Base-by-base conservation (phyloP, 2,888 invertebrate species). In the Laspeyria flexula region DNA sequence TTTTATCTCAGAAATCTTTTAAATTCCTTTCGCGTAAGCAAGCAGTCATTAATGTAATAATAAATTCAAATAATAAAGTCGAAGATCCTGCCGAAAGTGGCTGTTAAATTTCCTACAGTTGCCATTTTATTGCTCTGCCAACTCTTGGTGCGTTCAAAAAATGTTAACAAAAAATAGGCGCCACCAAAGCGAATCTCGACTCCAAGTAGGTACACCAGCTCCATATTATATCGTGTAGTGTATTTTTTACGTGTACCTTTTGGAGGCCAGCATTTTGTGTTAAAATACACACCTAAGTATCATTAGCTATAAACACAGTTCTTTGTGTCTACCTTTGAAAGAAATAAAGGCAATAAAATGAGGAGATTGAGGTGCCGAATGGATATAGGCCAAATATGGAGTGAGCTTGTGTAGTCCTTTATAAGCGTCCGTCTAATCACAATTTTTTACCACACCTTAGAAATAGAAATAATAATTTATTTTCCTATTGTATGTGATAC, bases 201-300 rank as follows among this genome's bases (percentile, higher is more conserved):
- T 65, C 70, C 68, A 71, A 25, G 25, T 25, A 25, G 25, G 75
- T 75, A 80, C 81, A 71, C 75, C 86, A 85, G 75, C 71, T 79
- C 80, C 81, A 83, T 89, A 87, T 87, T 85, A 85, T 86, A 73
- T 73, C 74, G 79, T 85, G 86, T 86, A 79, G 82, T 79, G 77
- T 82, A 83, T 88, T 91, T 91, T 90, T 91, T 90, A 86, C 72
- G 55, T 70, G 71, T 72, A 76, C 79, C 82, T 83, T 90, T 86
- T 83, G 81, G 83, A 78, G 79, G 75, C 76, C 81, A 68, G 81
- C 82, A 82, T 75, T 84, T 79, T 87, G 91, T 92, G 91, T 92
- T 91, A 92, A 91, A 91, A 92, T 91, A 89, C 90, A 88, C 91
- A 91, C 91, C 91, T 91, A 87, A 89, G 82, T 83, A 90, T 89